A percentile compares a stretch with the other conserved stretches of the same genome.
Conservation (phyloP, 2,113 vertebrate species). For the Pterocles gutturalis region DNA sequence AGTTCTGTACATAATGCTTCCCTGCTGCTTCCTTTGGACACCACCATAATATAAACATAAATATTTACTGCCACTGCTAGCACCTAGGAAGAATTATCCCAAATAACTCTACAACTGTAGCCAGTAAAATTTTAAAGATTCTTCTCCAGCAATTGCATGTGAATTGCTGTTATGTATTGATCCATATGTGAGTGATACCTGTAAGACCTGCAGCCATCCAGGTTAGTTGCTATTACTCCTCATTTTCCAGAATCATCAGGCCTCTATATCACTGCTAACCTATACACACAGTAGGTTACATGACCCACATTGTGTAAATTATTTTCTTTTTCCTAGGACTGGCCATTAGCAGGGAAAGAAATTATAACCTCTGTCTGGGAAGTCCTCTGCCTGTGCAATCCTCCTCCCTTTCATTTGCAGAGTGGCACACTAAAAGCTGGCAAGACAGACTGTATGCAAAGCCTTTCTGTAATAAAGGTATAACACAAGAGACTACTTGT, state of each 20-base stretch:
- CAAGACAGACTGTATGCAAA: constrained; percentile 6
- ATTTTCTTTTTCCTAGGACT: neutral
- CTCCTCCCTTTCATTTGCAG: constrained; percentile 29
- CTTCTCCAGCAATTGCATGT: neutral
- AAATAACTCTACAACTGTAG: neutral
- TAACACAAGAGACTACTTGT: constrained; percentile 21
- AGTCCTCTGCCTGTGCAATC: neutral
- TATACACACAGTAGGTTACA: fast-evolving
- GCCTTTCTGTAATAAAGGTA: constrained; percentile 3
- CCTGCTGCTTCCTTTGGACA: constrained; percentile 37
- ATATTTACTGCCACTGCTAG: constrained; percentile 28
- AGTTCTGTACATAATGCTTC: neutral
- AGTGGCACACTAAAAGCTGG: neutral
- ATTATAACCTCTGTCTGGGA: neutral
- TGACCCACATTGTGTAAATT: neutral
- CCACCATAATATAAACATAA: constrained; percentile 14
- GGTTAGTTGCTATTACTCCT: neutral
- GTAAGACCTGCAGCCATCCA: neutral
- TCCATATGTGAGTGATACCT: neutral
- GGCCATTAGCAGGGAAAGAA: neutral
- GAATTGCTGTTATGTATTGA: neutral
- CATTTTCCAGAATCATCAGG: neutral
- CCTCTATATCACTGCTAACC: neutral
- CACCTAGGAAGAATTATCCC: neutral
- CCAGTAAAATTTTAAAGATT: constrained; percentile 6